A percentile compares a stretch with the other conserved stretches of the same genome.
Evolutionary conservation across 92 coral and sea anemone species (phyloP).

Genomic region (Epizoanthus stellaris): DNA sequence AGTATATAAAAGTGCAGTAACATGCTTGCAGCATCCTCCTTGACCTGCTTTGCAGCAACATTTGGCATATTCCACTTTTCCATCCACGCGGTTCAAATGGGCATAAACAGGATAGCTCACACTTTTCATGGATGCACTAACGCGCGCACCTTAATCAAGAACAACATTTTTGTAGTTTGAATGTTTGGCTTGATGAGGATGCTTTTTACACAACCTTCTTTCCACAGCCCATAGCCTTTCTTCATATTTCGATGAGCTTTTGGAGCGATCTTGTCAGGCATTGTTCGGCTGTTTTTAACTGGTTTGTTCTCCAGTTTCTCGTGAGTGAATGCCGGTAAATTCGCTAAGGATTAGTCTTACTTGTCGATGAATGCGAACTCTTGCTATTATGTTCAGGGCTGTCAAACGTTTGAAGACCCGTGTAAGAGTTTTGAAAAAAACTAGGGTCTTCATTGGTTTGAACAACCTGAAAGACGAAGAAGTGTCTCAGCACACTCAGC

Average conservation of each 20-base stretch:
- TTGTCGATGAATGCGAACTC: constrained; percentile 1
- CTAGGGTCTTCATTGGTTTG: constrained; percentile 26
- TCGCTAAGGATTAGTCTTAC: constrained; percentile 16
- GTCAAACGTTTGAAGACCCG: constrained; percentile 27
- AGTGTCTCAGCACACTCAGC: constrained; percentile 22
- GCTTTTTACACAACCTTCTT: constrained; percentile 52
- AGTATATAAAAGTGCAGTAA: constrained; percentile 59
- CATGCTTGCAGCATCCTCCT: constrained; percentile 75
- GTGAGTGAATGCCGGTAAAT: constrained; percentile 44
- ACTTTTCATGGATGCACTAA: constrained; percentile 67
- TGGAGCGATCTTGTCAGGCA: constrained; percentile 56
- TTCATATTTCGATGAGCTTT: constrained; percentile 57
- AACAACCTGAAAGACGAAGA: constrained; percentile 14
- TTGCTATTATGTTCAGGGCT: constrained; percentile 26
- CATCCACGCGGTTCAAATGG: constrained; percentile 54
- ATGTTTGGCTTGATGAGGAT: constrained; percentile 41
- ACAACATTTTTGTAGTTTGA: constrained; percentile 17
- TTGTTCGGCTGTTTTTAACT: constrained; percentile 49
- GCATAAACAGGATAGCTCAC: constrained; percentile 52
- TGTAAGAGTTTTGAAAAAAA: constrained; percentile 48
- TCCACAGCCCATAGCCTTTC: constrained; percentile 55
- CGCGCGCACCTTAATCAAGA: constrained; percentile 53
- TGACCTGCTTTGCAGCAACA: constrained; percentile 71
- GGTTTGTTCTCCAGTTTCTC: constrained; percentile 48
- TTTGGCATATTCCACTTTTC: constrained; percentile 60